Base-by-base conservation (phyloP, 2,888 invertebrate species). In the Leucophenga montana region DNA sequence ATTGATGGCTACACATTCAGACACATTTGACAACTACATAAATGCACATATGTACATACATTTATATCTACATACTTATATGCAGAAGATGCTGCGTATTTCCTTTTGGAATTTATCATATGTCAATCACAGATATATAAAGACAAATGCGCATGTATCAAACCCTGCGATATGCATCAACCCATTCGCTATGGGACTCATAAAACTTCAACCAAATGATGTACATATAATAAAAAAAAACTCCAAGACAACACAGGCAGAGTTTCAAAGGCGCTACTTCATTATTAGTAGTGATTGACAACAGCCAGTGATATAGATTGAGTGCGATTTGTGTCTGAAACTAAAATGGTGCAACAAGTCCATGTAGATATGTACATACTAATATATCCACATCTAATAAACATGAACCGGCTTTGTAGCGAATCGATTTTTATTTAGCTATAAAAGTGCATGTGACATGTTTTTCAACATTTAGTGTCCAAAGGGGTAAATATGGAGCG, bases 101-200 rank as follows among this genome's bases (percentile, higher is more conserved):
- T 77, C 77, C 78, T 76, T 72, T 76, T 73, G 68, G 72, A 73
- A 73, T 78, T 69, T 76, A 78, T 77, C 78, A 77, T 69, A 72
- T 73, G 73, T 68, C 72, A 72, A 66, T 56, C 71, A 62, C 46
- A 67, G 67, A 65, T 64, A 61, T 16, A 62, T 18, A n/a, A 18
- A 50, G 16, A 50, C 50, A 50, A 50, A 50, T 13, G 3, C n/a
- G 46, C 27, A 27, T 50, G n/a, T 68, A 9, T 39, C 39, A 31
- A n/a, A 22, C 59, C 50, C 48, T 50, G 16, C 48, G 2, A 6
- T 46, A 53, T 18, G 39, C 66, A 66, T 33, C 56, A 54, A 67
- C 39, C 54, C 44, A 67, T 67, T 54, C 39, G 33, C 33, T 67
- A 31, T 33, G 59, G 44, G 56, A 54, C 56, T 44, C 54, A 67